A percentile compares a stretch with the other conserved stretches of the same genome.
Evolutionary conservation across 2,888 invertebrate genomes (phyloP).

Genomic region (Caenorhabditis afra): DNA sequence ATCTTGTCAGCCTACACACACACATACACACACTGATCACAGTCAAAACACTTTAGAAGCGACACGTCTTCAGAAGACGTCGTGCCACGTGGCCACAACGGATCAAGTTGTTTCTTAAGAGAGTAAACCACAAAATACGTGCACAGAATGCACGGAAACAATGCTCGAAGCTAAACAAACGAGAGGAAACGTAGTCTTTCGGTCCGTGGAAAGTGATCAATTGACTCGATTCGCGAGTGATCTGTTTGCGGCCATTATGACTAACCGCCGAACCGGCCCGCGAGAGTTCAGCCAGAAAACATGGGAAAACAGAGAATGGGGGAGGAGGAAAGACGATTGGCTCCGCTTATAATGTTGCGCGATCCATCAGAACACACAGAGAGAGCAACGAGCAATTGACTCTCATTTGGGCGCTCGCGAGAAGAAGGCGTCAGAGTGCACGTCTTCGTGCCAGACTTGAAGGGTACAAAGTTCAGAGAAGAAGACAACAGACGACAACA

Average conservation of each 20-base stretch:
- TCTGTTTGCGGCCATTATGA: conserved; percentile 31
- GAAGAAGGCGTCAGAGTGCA: neutral
- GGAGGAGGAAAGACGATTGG: neutral
- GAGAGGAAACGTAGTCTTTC: neutral
- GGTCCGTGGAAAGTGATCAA: conserved; percentile 7
- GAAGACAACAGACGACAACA: neutral
- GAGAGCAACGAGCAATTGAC: neutral
- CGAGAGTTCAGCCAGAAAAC: conserved; percentile 50
- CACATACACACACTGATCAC: too few relatives aligned
- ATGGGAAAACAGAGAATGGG: conserved; percentile 29
- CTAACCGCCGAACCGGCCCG: conserved; percentile 21
- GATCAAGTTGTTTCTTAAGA: too few relatives aligned
- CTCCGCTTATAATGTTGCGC: neutral
- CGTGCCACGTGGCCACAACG: too few relatives aligned
- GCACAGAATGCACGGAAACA: too few relatives aligned
- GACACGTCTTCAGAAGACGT: too few relatives aligned
- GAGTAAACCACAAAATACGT: too few relatives aligned
- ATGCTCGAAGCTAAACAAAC: neutral
- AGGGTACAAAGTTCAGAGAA: conserved; percentile 20
- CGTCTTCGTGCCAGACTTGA: conserved; percentile 4
- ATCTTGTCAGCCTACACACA: too few relatives aligned
- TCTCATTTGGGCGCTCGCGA: neutral
- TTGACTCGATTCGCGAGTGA: conserved; percentile 21
- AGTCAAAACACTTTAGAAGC: too few relatives aligned
- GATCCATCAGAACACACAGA: neutral